phyloP scores from a whole-genome alignment of 2,888 invertebrate species.

The Erannis defoliaria region DNA sequence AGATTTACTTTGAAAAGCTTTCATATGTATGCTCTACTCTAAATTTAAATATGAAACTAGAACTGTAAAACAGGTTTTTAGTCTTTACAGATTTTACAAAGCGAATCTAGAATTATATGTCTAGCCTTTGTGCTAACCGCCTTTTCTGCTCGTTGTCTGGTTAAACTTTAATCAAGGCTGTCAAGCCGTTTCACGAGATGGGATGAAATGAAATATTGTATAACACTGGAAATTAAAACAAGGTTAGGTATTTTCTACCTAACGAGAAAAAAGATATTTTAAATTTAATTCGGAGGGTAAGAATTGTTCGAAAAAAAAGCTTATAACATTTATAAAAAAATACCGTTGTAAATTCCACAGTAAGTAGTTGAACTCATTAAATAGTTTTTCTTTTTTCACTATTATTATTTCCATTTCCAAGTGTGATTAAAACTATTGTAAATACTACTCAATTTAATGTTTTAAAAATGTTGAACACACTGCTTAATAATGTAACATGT shows the following conservation, averaged over 20 bases:
- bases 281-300: too few species aligned
- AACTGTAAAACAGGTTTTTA: background rate
- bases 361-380: too few species aligned
- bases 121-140: constrained; percentile 3
- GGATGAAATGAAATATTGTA: constrained; percentile 13
- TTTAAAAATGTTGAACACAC: too few species aligned
- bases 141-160: constrained; percentile 10
- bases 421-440: too few species aligned
- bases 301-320: too few species aligned
- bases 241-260: background rate
- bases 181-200: constrained; percentile 2
- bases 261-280: background rate
- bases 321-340: too few species aligned
- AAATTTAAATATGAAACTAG: constrained; percentile 13
- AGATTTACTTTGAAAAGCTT: constrained; percentile 28
- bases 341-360: too few species aligned
- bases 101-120: constrained; percentile 6
- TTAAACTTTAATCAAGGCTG: constrained; percentile 21
- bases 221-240: background rate
- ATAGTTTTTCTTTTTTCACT: too few species aligned
- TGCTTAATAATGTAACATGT: too few species aligned
- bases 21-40: constrained; percentile 27
- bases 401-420: too few species aligned
- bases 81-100: constrained; percentile 10
- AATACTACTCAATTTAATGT: too few species aligned